Conservation (phyloP, 2,113 vertebrate species). For the Miniopterus natalensis region DNA sequence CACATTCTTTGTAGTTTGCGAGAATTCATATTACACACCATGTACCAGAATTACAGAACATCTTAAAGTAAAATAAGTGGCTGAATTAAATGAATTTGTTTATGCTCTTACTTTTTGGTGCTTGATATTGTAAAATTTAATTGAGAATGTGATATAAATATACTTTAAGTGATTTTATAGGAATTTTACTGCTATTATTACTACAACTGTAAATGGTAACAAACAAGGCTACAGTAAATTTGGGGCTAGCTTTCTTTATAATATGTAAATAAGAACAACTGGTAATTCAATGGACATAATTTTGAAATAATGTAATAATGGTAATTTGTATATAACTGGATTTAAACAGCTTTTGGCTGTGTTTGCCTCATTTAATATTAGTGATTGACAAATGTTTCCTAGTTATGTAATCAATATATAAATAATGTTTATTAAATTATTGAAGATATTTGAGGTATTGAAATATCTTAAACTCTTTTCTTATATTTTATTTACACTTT, state of each 20-base stretch:
- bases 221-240: neutral
- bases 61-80: constrained; percentile 59
- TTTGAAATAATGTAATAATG: neutral
- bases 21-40: neutral
- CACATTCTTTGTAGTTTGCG: constrained; percentile 6
- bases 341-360: constrained; percentile 3
- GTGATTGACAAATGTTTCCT: constrained; percentile 9
- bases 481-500: constrained; percentile 41
- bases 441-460: neutral
- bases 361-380: constrained; percentile 33
- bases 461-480: neutral
- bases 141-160: constrained; percentile 35
- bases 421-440: neutral
- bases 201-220: neutral
- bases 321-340: neutral
- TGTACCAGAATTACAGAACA: neutral
- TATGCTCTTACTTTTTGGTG: neutral
- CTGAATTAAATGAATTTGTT: constrained; percentile 45
- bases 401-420: neutral
- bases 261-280: constrained; percentile 1
- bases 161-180: constrained; percentile 24
- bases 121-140: constrained; percentile 52
- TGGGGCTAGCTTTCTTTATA: neutral
- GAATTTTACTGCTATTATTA: constrained; percentile 22
- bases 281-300: constrained; percentile 36